Evolutionary conservation across 2,797 vertebrate species (phyloP), one percentile per base, ranked within the genome.

Genomic region (Leptoclinus maculatus): DNA sequence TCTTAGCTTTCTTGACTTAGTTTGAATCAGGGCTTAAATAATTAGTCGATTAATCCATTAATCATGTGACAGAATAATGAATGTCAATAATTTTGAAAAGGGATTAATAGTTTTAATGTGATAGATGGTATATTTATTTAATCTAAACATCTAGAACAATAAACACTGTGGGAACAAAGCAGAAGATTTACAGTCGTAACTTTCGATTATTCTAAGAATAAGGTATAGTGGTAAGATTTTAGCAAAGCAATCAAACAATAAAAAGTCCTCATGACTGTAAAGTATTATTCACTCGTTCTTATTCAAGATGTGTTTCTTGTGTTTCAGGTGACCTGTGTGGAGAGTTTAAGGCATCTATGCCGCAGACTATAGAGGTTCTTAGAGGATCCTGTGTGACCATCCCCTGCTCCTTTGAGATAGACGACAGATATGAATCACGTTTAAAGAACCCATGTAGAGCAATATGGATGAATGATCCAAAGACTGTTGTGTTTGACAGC

Each of bases 341-440:
- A n/a, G n/a, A n/a, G n/a, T n/a, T n/a, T n/a, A n/a, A n/a, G n/a
- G n/a, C n/a, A n/a, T n/a, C n/a, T n/a, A n/a, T n/a, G n/a, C n/a
- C n/a, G n/a, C n/a, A 63, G 6, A 64, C 21, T 19, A 51, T 88
- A 14, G 16, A 71, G 3, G 83, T 32, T 51, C 5, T 84, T n/a
- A 57, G 0, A 6, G 86, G 84, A 79, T 90, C 84, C 68, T 88
- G 83, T 83, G 68, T 88, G 74, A 83, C 75, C 62, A 85, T 89
- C 54, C 85, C 80, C 60, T 90, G 90, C 67, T 80, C 64, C 29
- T 90, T 90, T 69, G 23, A 47, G 0, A 4, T 85, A 23, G 0
- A 0, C 0, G 0, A 2, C 0, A 0, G 0, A 3, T 0, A 7
- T 29, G 0, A 45, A 1, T 5, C 64, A n/a, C 0, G 17, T 0